Conservation (phyloP, 2,797 vertebrate genomes). For the Enteromius viviparus region DNA sequence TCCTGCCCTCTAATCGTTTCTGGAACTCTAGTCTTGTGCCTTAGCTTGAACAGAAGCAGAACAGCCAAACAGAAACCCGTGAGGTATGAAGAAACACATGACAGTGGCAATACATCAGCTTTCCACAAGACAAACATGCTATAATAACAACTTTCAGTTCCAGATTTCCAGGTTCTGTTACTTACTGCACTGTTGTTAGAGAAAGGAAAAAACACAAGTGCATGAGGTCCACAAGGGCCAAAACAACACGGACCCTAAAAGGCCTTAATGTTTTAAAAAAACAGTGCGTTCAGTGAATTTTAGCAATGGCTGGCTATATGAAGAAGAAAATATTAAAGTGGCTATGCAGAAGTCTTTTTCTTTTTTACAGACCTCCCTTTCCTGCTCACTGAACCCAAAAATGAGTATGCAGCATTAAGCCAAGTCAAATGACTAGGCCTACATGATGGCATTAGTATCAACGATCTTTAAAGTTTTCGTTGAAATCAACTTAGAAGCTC, state of each 20-base stretch:
- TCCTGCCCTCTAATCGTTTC: slow-evolving; percentile 67
- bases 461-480: background rate
- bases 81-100: slow-evolving; percentile 5
- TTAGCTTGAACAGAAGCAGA: slow-evolving; percentile 55
- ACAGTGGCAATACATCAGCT: background rate
- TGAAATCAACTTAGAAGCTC: background rate
- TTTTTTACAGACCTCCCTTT: background rate
- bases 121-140: background rate
- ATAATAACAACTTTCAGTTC: background rate
- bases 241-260: background rate
- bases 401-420: background rate
- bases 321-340: background rate
- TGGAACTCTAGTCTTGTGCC: slow-evolving; percentile 71
- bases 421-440: slow-evolving; percentile 8
- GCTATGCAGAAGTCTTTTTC: background rate
- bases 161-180: background rate
- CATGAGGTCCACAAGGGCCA: background rate
- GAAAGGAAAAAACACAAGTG: background rate
- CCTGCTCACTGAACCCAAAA: background rate
- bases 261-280: background rate
- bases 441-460: background rate
- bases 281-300: background rate
- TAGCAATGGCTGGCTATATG: background rate
- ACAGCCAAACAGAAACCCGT: slow-evolving; percentile 58
- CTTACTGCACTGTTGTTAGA: background rate